Percentiles rank a stretch among this genome's conserved stretches.
Conservation (phyloP, 2,888 invertebrate genomes). For the Beris chalybata region DNA sequence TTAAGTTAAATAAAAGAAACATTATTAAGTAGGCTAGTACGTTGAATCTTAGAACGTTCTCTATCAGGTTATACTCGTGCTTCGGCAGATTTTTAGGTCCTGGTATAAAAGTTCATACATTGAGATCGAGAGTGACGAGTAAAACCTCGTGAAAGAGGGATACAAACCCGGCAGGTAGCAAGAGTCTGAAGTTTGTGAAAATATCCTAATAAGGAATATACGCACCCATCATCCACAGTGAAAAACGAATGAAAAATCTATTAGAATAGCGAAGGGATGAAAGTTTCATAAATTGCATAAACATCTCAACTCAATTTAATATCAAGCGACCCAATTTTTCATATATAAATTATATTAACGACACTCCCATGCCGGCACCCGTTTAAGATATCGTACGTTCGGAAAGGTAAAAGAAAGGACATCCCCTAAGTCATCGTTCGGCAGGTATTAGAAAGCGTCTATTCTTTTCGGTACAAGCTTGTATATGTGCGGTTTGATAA, state of each 20-base stretch:
- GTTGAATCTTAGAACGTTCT: too few species aligned
- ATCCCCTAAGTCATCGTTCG: background rate
- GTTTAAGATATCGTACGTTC: background rate
- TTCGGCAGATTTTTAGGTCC: too few species aligned
- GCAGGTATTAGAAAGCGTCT: background rate
- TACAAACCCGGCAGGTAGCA: too few species aligned
- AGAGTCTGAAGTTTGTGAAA: too few species aligned
- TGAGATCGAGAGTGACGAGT: too few species aligned
- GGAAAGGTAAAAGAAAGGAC: background rate
- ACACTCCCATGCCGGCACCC: slow-evolving; percentile 28
- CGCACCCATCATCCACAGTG: background rate
- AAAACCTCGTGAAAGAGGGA: too few species aligned
- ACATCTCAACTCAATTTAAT: slow-evolving; percentile 41
- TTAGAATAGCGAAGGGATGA: slow-evolving; percentile 10
- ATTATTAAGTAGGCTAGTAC: too few species aligned
- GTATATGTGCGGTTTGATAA: background rate
- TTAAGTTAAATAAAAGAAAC: too few species aligned
- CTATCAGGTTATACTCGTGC: too few species aligned
- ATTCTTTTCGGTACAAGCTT: background rate
- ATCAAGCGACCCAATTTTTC: slow-evolving; percentile 40
- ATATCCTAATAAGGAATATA: too few species aligned
- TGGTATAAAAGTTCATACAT: too few species aligned
- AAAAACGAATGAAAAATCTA: slow-evolving; percentile 7
- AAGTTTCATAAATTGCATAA: slow-evolving; percentile 39
- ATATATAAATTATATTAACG: slow-evolving; percentile 41